phyloP scores from a whole-genome alignment of 2,888 invertebrate genomes.

The Eueremaeus valkanovi region DNA sequence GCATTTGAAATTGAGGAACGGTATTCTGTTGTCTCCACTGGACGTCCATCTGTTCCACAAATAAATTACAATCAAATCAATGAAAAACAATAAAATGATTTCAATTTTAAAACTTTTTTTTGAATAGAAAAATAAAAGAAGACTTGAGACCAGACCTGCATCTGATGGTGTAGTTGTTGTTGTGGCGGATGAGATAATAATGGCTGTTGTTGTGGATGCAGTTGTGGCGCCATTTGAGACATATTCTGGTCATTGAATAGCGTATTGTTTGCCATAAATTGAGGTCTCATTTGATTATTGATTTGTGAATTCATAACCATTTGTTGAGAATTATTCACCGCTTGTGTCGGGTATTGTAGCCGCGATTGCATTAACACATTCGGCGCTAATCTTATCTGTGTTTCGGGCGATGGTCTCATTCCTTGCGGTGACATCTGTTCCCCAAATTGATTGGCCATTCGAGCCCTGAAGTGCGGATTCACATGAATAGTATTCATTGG shows the following conservation, averaged over 20 bases:
- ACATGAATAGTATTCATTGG: conserved; percentile 26
- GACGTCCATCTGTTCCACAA: background rate
- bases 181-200: background rate
- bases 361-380: background rate
- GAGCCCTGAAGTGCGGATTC: conserved; percentile 28
- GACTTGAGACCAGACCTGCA: conserved; percentile 8
- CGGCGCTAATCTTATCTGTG: background rate
- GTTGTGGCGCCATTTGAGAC: background rate
- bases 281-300: conserved; percentile 1
- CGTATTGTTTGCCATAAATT: background rate
- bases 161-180: conserved; percentile 4
- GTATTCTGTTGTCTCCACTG: background rate
- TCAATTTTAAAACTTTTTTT: background rate
- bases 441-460: background rate
- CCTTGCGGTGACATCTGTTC: background rate
- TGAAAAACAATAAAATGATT: background rate
- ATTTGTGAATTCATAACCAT: conserved; percentile 10
- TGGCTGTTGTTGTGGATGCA: conserved; percentile 1
- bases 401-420: background rate
- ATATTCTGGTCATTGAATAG: conserved; percentile 5
- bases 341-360: background rate
- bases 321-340: conserved; percentile 6
- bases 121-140: background rate
- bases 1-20: background rate
- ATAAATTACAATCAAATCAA: background rate